Percentiles rank a stretch among this genome's conserved stretches.
These are phyloP conservation scores for Andricus curvator DNA, from an alignment of 2,888 invertebrate genomes.

Conservation along the genomic window DNA sequence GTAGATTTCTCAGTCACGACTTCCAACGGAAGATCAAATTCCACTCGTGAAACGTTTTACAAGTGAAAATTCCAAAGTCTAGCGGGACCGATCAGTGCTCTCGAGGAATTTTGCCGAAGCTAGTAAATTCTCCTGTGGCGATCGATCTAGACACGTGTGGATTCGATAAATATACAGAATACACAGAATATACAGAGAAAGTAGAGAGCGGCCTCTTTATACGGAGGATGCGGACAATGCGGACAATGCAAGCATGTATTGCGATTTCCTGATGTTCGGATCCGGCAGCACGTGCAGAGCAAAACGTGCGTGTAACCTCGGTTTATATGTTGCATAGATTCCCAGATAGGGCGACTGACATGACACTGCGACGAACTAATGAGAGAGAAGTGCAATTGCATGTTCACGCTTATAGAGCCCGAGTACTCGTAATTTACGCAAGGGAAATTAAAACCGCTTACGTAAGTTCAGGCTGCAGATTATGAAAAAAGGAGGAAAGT, in stretches of 20 bases:
- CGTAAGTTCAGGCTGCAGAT: conserved; percentile 7
- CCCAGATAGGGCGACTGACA: conserved; percentile 18
- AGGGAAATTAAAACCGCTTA: conserved; percentile 4
- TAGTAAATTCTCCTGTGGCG: conserved; percentile 17
- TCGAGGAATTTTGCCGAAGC: conserved; percentile 24
- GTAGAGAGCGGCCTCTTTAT: conserved; percentile 2
- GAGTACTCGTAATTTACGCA: background rate
- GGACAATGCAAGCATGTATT: background rate
- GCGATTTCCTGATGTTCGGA: conserved; percentile 34
- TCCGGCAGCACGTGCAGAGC: conserved; percentile 19
- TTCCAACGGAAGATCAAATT: conserved; percentile 20
- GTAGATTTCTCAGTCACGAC: conserved; percentile 15
- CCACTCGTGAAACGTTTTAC: conserved; percentile 30
- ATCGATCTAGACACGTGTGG: conserved; percentile 8
- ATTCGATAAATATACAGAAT: conserved; percentile 20
- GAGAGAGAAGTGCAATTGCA: conserved; percentile 38
- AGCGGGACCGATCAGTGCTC: background rate
- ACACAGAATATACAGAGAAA: conserved; percentile 5
- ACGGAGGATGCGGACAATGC: conserved; percentile 23
- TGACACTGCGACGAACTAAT: conserved; percentile 33
- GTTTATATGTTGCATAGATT: conserved; percentile 18
- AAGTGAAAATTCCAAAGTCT: conserved; percentile 18
- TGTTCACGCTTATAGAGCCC: conserved; percentile 8
- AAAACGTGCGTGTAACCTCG: conserved; percentile 23
- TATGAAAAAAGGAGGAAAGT: conserved; percentile 23